phyloP scores from a whole-genome alignment of 1,140 invertebrate species.

The Trichonephila inaurata region DNA sequence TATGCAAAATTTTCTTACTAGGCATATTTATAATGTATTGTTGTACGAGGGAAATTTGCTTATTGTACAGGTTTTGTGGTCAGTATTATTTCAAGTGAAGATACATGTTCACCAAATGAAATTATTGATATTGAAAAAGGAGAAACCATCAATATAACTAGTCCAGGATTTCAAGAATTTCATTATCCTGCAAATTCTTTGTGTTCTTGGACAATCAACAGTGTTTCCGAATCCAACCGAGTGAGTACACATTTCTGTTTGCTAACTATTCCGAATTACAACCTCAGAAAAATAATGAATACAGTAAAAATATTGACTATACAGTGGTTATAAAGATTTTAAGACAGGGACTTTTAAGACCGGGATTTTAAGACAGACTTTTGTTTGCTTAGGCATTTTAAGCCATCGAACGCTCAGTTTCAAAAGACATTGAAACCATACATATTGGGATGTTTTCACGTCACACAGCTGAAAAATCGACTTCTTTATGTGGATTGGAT shows the following conservation, averaged over 20 bases:
- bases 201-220: slow-evolving; percentile 46
- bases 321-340: no score
- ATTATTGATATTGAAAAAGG: background rate
- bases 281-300: background rate
- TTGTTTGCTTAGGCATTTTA: no score
- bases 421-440: no score
- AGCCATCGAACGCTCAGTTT: no score
- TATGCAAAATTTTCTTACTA: no score
- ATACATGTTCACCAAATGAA: background rate
- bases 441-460: no score
- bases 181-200: slow-evolving; percentile 26
- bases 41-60: background rate
- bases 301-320: background rate
- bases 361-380: no score
- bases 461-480: no score
- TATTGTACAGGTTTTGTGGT: background rate
- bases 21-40: no score
- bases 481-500: no score
- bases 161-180: slow-evolving; percentile 40
- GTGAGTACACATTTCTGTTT: background rate
- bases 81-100: background rate
- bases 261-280: background rate
- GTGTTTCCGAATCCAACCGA: background rate
- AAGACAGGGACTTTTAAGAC: no score
- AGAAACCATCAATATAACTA: slow-evolving; percentile 29